phyloP scores from a whole-genome alignment of 2,888 invertebrate genomes.

The Exephanes ischioxanthus region DNA sequence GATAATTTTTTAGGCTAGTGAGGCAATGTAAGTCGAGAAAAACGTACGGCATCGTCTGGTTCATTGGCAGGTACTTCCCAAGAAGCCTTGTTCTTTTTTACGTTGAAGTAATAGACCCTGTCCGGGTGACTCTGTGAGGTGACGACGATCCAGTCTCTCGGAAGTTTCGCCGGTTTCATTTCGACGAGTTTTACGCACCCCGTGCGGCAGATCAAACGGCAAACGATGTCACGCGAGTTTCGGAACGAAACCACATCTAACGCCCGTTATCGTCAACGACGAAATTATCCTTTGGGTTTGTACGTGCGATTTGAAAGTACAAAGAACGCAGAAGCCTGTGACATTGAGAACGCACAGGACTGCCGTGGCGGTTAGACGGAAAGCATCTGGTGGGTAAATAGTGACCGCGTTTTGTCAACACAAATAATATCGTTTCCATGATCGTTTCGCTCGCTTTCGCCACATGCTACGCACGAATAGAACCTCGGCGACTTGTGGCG shows the following conservation, averaged over 20 bases:
- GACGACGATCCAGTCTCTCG: slow-evolving; percentile 76
- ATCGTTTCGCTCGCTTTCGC: too few relatives aligned
- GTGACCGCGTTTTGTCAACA: too few relatives aligned
- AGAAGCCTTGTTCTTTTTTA: slow-evolving; percentile 74
- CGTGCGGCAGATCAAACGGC: neutral
- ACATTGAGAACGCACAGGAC: too few relatives aligned
- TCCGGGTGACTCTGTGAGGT: slow-evolving; percentile 78
- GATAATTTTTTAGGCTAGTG: neutral
- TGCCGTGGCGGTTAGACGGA: too few relatives aligned
- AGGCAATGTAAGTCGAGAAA: neutral
- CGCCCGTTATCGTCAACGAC: neutral
- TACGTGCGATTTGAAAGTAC: too few relatives aligned
- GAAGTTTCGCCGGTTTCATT: slow-evolving; percentile 58
- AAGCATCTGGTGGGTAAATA: too few relatives aligned
- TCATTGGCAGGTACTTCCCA: slow-evolving; percentile 74
- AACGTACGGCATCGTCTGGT: slow-evolving; percentile 29
- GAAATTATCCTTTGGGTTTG: neutral
- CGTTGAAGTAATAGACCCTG: slow-evolving; percentile 80
- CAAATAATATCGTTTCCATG: too few relatives aligned
- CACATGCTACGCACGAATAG: neutral
- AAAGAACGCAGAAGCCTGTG: too few relatives aligned
- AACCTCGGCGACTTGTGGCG: neutral
- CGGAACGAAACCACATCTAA: neutral
- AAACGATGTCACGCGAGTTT: too few relatives aligned
- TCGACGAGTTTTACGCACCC: neutral